Percentiles rank a stretch among this genome's conserved stretches.
These are phyloP conservation scores for Malurus elegans DNA, from an alignment of 2,113 vertebrate genomes.

Conservation along the genomic window DNA sequence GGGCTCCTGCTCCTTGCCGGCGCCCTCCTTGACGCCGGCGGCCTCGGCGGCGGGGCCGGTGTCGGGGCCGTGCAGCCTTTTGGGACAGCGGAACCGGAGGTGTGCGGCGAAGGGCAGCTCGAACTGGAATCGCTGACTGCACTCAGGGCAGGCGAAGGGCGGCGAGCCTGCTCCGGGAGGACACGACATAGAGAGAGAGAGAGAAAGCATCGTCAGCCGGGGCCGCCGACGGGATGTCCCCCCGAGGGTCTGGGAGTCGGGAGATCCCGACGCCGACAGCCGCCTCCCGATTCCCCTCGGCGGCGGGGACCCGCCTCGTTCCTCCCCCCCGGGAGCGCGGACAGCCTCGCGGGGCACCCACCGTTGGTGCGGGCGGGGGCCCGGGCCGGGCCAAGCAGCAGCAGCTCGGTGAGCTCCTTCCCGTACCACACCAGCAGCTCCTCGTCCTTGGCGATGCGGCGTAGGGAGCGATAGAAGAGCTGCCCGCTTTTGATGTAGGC, in stretches of 20 bases:
- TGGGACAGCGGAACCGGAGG: slow-evolving; percentile 93
- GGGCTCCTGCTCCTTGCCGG: slow-evolving; percentile 69
- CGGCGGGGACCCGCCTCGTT: neutral
- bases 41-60: slow-evolving; percentile 73
- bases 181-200: neutral
- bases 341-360: slow-evolving; percentile 54
- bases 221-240: too few relatives aligned
- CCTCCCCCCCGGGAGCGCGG: neutral
- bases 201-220: neutral
- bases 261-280: neutral
- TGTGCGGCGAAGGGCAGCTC: slow-evolving; percentile 93
- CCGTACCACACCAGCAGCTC: slow-evolving; percentile 98
- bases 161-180: slow-evolving; percentile 75
- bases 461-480: slow-evolving; percentile 93
- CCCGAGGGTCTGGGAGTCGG: neutral
- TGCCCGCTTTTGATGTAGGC: slow-evolving; percentile 98
- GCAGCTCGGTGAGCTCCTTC: slow-evolving; percentile 90
- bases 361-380: slow-evolving; percentile 79
- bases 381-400: slow-evolving; percentile 82
- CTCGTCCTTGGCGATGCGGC: slow-evolving; percentile 94
- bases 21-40: slow-evolving; percentile 66
- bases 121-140: slow-evolving; percentile 94
- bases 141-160: slow-evolving; percentile 87
- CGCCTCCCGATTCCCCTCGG: neutral
- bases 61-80: slow-evolving; percentile 80